A percentile compares a stretch with the other conserved stretches of the same genome.
These are phyloP conservation scores for Lepidurus packardi DNA, from an alignment of 1,140 invertebrate species.

Conservation along the genomic window DNA sequence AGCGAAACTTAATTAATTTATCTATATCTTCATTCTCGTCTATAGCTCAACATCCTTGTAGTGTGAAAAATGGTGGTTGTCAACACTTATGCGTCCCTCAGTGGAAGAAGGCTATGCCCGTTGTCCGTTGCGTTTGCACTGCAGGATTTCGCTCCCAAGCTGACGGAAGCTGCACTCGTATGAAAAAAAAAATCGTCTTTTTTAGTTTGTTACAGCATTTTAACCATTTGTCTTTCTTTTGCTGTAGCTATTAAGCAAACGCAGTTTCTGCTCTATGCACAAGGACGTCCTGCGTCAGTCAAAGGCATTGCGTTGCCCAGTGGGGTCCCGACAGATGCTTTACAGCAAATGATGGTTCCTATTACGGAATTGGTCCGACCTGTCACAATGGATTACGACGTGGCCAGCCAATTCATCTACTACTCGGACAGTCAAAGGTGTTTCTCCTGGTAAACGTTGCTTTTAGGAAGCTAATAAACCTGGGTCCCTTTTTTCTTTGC, in stretches of 20 bases:
- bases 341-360: constrained; percentile 57
- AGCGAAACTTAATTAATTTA: not conserved
- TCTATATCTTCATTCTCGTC: constrained; percentile 39
- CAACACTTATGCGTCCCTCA: constrained; percentile 49
- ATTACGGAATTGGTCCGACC: constrained; percentile 58
- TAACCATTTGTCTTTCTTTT: constrained; percentile 35
- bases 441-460: not conserved
- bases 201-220: not conserved
- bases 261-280: constrained; percentile 58
- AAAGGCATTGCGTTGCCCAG: constrained; percentile 52
- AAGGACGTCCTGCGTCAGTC: constrained; percentile 57
- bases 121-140: constrained; percentile 61
- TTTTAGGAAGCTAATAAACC: not conserved
- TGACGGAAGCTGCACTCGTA: constrained; percentile 56
- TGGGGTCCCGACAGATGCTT: constrained; percentile 38
- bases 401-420: constrained; percentile 58
- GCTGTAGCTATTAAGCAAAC: constrained; percentile 47
- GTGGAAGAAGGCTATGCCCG: constrained; percentile 51
- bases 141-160: constrained; percentile 58
- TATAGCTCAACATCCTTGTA: constrained; percentile 44
- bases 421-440: constrained; percentile 58
- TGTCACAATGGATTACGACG: constrained; percentile 63
- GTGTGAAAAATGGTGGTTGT: constrained; percentile 49
- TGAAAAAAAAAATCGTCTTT: constrained; percentile 37
- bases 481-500: constrained; percentile 33